These are phyloP conservation scores for Saxidomus purpurata DNA, from an alignment of 1,140 invertebrate genomes.

Conservation along the genomic window DNA sequence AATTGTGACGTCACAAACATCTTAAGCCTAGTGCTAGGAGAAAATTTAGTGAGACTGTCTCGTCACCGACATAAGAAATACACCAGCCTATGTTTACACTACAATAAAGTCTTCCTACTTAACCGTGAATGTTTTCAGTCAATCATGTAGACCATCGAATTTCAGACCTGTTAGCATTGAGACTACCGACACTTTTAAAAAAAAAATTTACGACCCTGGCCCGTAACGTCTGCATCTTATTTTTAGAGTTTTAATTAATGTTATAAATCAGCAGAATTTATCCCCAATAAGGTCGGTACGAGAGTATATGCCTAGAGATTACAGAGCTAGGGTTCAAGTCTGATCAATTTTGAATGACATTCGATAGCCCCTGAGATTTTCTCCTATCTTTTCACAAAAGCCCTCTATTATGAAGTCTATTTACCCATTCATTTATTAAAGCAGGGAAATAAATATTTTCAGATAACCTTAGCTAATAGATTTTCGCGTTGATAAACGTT, in stretches of 20 bases:
- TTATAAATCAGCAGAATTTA: conserved; percentile 1
- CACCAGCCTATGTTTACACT: no score
- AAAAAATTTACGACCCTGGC: conserved; percentile 1
- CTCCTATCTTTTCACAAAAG: conserved; percentile 19
- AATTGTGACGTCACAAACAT: no score
- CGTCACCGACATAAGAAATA: no score
- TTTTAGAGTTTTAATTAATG: conserved; percentile 17
- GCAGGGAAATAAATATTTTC: conserved; percentile 44
- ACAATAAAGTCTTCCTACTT: no score
- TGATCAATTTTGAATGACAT: conserved; percentile 29
- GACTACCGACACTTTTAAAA: no score
- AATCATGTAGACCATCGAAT: neutral
- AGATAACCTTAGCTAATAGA: conserved; percentile 48
- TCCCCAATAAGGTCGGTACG: neutral
- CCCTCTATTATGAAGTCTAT: conserved; percentile 1
- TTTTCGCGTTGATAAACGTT: conserved; percentile 22
- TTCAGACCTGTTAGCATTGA: neutral
- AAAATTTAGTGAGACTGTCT: no score
- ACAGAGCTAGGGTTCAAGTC: neutral
- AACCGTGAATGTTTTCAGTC: neutral
- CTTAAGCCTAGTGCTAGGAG: no score
- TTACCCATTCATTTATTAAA: conserved; percentile 36
- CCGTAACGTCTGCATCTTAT: neutral
- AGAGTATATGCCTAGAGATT: conserved; percentile 11
- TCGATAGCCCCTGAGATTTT: conserved; percentile 3